Evolutionary conservation across 2,797 vertebrate genomes (phyloP).

Genomic region (Cryptoblepharus egeriae): DNA sequence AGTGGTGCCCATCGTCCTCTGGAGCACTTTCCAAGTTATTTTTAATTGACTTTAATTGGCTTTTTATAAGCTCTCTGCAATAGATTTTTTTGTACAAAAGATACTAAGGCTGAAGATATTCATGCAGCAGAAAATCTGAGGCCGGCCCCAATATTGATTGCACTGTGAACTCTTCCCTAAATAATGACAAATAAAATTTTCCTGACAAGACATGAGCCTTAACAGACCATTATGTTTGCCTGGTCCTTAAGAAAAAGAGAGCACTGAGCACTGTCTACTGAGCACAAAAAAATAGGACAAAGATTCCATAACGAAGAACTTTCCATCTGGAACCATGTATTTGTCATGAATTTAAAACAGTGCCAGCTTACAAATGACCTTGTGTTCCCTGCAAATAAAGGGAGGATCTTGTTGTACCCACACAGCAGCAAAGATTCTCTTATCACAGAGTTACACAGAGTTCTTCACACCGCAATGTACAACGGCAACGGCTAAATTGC

Average conservation of each 20-base stretch:
- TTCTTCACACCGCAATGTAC: neutral
- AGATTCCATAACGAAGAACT: constrained; percentile 22
- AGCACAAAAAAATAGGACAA: neutral
- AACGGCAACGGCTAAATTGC: neutral
- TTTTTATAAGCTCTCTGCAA: constrained; percentile 33
- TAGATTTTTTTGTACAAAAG: constrained; percentile 11
- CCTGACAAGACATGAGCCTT: neutral
- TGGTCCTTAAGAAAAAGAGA: constrained; percentile 25
- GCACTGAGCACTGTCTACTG: constrained; percentile 20
- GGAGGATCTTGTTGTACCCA: constrained; percentile 22
- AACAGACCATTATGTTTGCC: constrained; percentile 32
- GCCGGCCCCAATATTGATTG: constrained; percentile 47
- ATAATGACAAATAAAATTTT: constrained; percentile 13
- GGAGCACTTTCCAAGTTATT: neutral
- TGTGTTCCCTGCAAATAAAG: constrained; percentile 33
- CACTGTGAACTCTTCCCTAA: neutral
- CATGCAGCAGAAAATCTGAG: constrained; percentile 49
- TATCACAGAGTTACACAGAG: neutral
- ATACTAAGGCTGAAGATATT: constrained; percentile 47
- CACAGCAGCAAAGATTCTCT: neutral
- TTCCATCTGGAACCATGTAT: constrained; percentile 43
- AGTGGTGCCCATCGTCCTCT: neutral
- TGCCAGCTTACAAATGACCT: constrained; percentile 41
- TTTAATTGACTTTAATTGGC: constrained; percentile 4
- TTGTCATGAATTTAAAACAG: constrained; percentile 30